Evolutionary conservation across 2,888 invertebrate species (phyloP).

Genomic region (Galeruca laticollis): DNA sequence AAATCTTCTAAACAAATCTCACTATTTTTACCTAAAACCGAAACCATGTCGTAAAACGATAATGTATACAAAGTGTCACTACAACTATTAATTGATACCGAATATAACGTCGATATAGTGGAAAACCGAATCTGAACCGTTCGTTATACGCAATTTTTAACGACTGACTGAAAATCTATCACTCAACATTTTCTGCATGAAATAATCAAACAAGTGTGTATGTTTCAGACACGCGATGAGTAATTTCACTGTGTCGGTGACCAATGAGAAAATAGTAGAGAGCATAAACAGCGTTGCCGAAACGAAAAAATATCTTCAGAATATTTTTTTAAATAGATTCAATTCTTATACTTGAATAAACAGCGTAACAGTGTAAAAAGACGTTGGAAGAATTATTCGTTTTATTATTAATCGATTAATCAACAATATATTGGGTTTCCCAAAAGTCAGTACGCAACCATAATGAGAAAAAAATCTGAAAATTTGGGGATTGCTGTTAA

Average conservation of each 20-base stretch:
- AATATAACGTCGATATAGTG: not conserved
- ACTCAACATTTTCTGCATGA: not conserved
- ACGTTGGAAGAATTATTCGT: too few relatives aligned
- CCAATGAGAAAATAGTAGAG: not conserved
- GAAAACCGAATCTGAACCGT: not conserved
- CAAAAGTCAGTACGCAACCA: too few relatives aligned
- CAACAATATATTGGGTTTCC: too few relatives aligned
- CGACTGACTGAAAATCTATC: not conserved
- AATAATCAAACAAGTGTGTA: slow-evolving; percentile 3
- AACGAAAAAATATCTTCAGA: not conserved
- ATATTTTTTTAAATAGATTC: too few relatives aligned
- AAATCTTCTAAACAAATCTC: too few relatives aligned
- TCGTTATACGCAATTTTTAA: not conserved
- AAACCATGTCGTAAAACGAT: not conserved
- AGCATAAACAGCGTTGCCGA: slow-evolving; percentile 1
- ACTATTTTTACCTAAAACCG: not conserved
- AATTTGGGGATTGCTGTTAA: too few relatives aligned
- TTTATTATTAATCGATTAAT: too few relatives aligned
- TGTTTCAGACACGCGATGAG: not conserved
- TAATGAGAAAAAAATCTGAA: too few relatives aligned
- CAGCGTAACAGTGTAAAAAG: too few relatives aligned
- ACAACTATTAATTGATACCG: not conserved
- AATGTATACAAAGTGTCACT: not conserved
- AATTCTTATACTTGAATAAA: too few relatives aligned
- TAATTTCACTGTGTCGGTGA: not conserved